Base-by-base conservation (phyloP, 2,888 invertebrate genomes). In the Tiphia femorata region DNA sequence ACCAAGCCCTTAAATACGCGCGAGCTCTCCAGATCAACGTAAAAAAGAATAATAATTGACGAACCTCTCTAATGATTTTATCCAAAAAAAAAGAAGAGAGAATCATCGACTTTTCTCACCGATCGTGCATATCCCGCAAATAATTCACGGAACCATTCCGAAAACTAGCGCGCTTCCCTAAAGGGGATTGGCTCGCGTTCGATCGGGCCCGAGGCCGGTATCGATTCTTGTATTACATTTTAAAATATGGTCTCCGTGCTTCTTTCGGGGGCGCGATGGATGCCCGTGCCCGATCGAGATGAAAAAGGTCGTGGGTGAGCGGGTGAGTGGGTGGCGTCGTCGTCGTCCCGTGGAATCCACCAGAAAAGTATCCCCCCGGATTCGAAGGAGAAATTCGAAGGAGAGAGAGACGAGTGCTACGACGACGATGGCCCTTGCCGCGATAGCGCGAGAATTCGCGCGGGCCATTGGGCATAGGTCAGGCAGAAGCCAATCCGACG, bases 401-500 rank as follows among this genome's bases (percentile, higher is more conserved):
- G 49, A 55, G 55, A 50, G 49, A 67, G 56, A 63, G 68, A 66
- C n/a, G n/a, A n/a, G n/a, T n/a, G n/a, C n/a, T n/a, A n/a, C 70
- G 69, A 17, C 8, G 17, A n/a, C 37, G 43, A 67, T 67, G 66
- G 75, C 72, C 33, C 70, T 67, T 73, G 73, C 71, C n/a, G 70
- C 70, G 74, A 73, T 72, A 76, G 73, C 64, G 71, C 67, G 75
- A 72, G 72, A 78, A 78, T 77, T 77, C 70, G 72, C 67, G 75
- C 76, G 80, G 74, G 67, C 76, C 79, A 82, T 82, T 82, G 80
- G 78, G 80, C 80, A 78, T 81, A 79, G 80, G 81, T 80, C 81
- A 79, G 79, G 81, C 80, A 78, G 78, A 81, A 80, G 79, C 77
- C 75, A 77, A 81, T 79, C 74, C 73, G 62, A 66, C 73, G 70